Evolutionary conservation across 35 echinoderm and acorn worm genomes (phyloP), one percentile per base, ranked within the genome.

Genomic region (Heliocidaris tuberculata): DNA sequence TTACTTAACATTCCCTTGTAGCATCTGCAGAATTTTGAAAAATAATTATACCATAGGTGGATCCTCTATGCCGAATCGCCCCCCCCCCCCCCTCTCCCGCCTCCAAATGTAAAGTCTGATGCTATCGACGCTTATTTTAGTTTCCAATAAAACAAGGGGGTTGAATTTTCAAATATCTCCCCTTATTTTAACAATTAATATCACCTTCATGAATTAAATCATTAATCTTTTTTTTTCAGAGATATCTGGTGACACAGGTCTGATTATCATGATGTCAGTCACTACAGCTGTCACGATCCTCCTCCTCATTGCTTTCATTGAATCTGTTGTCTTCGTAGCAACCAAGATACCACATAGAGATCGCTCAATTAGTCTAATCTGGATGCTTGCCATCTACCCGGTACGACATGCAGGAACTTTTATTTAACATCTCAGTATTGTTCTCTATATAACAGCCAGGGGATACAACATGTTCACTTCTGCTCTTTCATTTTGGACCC

Each of bases 281-380:
- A 93, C 50, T 29, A 52, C 91, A 24, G 19, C 30, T 27, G 56
- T 93, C 50, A 95, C 95, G 21, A 32, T 59, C 47, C 4, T 96
- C 54, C 85, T 96, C 5, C 59, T 94, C n/a, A 13, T 94, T 13
- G 85, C 32, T 31, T 96, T 96, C 60, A 49, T 94, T 47, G 95
- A 94, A 92, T 94, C 96, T n/a, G 35, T 31, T 93, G 32, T 95
- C 52, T 96, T 90, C 70, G 86, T 96, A 31, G 93, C 94, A 27
- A 94, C 86, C 42, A 96, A 95, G 88, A 95, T 96, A 10, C 96
- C 96, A 42, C 96, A 96, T 70, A 87, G 96, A 85, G 96, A 95
- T 35, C 88, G 93, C 50, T 94, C 96, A 2, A 95, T 94, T 5
- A 96, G 96, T 88, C 65, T 96, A 8, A 85, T 96, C 13, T 96